Percentiles rank a stretch among this genome's conserved stretches.
phyloP scores from a whole-genome alignment of 2,888 invertebrate genomes.

The Diogma glabrata region DNA sequence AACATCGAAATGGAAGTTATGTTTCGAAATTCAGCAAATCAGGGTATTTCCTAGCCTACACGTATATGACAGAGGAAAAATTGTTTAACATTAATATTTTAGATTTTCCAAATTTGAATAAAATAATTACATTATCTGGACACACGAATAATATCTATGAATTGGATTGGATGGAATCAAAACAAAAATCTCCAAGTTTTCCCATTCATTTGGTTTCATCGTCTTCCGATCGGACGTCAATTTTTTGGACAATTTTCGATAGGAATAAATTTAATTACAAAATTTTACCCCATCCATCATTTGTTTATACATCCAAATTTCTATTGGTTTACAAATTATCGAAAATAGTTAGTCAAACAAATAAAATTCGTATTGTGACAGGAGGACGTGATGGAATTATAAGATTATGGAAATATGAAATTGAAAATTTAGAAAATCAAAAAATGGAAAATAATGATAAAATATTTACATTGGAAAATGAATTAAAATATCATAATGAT shows the following conservation, averaged over 20 bases:
- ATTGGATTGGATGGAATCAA: slow-evolving; percentile 1
- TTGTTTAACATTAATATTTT: slow-evolving; percentile 3
- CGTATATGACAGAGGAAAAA: not conserved
- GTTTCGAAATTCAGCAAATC: slow-evolving; percentile 1
- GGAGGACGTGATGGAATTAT: slow-evolving; percentile 3
- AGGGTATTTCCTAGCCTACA: not conserved
- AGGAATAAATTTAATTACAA: slow-evolving; percentile 5
- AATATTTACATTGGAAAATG: slow-evolving; percentile 4
- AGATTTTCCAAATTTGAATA: slow-evolving; percentile 1
- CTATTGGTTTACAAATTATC: too few species aligned
- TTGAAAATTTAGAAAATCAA: not conserved
- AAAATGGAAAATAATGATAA: slow-evolving; percentile 8
- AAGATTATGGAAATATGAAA: slow-evolving; percentile 5
- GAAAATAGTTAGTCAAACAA: not conserved
- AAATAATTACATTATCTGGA: not conserved
- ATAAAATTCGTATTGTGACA: not conserved
- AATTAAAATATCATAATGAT: slow-evolving; percentile 7
- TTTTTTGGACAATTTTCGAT: slow-evolving; percentile 7
- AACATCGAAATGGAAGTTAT: not conserved
- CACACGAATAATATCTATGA: slow-evolving; percentile 6
- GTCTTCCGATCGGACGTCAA: slow-evolving; percentile 7
- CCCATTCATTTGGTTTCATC: slow-evolving; percentile 7
- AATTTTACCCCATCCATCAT: slow-evolving; percentile 9
- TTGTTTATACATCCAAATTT: slow-evolving; percentile 6
- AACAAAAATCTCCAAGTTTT: not conserved